phyloP scores from a whole-genome alignment of 2,797 vertebrate species.

The Megalops cyprinoides region DNA sequence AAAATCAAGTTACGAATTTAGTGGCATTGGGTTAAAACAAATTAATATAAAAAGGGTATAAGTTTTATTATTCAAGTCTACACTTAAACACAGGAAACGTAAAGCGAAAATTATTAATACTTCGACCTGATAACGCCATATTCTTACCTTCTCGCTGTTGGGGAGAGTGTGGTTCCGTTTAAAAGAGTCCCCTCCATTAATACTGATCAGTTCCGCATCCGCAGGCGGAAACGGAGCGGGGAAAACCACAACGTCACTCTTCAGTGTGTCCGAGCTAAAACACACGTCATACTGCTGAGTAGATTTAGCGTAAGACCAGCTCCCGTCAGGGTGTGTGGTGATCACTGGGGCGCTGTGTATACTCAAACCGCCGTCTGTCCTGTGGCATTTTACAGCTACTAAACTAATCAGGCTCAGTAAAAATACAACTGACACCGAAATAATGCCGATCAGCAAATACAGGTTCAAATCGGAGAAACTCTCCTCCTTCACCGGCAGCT shows the following conservation, averaged over 20 bases:
- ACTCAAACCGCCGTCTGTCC: conserved; percentile 34
- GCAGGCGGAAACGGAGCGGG: conserved; percentile 19
- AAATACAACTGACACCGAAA: conserved; percentile 46
- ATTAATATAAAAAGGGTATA: not conserved
- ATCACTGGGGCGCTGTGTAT: conserved; percentile 48
- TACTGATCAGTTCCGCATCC: conserved; percentile 34
- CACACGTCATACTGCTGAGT: conserved; percentile 64
- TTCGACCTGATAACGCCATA: too few species aligned
- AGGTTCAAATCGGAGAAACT: conserved; percentile 50
- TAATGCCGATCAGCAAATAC: conserved; percentile 48
- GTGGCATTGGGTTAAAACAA: not conserved
- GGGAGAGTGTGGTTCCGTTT: conserved; percentile 29
- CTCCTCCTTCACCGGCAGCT: conserved; percentile 35
- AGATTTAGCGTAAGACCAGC: conserved; percentile 58
- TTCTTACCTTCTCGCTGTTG: not conserved
- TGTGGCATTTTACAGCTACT: conserved; percentile 42
- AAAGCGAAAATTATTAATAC: too few species aligned
- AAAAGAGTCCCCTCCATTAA: conserved; percentile 57
- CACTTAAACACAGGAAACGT: too few species aligned
- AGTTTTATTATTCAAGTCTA: not conserved
- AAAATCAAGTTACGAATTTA: too few species aligned
- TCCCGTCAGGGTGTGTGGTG: conserved; percentile 49
- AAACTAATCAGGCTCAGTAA: conserved; percentile 46
- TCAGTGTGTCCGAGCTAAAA: conserved; percentile 53
- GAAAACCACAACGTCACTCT: conserved; percentile 54